Evolutionary conservation across 2,113 vertebrate species (phyloP).

Genomic region (Mesocricetus auratus): DNA sequence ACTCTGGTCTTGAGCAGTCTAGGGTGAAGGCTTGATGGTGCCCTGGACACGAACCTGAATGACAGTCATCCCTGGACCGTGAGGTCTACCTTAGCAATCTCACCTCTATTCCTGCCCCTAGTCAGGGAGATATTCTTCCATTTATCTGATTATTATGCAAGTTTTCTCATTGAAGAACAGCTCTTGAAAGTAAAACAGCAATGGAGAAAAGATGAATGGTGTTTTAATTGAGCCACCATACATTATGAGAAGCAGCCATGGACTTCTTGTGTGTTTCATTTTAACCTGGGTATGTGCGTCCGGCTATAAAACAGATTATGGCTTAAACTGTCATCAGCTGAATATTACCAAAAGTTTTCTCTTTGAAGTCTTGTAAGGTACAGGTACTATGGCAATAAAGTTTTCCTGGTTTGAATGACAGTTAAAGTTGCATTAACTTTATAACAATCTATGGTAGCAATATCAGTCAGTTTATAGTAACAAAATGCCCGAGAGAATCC

Average conservation of each 20-base stretch:
- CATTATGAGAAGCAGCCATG: neutral
- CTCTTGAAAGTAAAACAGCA: neutral
- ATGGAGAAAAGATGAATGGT: neutral
- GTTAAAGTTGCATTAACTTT: conserved; percentile 12
- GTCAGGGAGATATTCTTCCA: neutral
- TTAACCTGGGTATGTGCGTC: neutral
- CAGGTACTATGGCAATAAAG: neutral
- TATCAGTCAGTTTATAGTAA: neutral
- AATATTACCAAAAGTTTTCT: neutral
- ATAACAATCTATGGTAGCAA: neutral
- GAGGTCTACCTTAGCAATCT: neutral
- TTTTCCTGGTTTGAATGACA: neutral
- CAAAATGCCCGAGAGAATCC: neutral
- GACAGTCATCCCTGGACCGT: neutral
- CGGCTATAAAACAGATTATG: neutral
- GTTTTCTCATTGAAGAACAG: neutral
- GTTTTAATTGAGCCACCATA: neutral
- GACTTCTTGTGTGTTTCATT: neutral
- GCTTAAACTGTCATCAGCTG: neutral
- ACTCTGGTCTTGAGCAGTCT: neutral
- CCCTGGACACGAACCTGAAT: neutral
- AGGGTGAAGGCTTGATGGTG: too few species aligned
- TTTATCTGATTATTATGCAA: neutral
- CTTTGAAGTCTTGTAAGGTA: conserved; percentile 10
- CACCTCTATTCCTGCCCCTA: neutral